phyloP scores from a whole-genome alignment of 1,140 invertebrate genomes.

The Antheraea pernyi region DNA sequence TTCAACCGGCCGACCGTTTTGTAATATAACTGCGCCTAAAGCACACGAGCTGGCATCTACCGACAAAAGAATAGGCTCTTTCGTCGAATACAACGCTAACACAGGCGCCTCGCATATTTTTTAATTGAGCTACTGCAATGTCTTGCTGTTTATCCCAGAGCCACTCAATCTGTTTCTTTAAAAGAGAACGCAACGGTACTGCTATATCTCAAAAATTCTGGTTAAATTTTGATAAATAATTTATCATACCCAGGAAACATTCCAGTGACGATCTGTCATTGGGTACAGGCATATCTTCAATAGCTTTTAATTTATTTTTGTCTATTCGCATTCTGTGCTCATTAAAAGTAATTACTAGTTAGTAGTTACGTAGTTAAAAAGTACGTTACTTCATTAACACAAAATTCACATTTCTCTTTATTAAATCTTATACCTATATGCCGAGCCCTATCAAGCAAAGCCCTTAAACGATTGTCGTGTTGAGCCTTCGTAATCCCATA shows the following conservation, averaged over 20 bases:
- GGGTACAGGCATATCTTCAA: conserved; percentile 25
- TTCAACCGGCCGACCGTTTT: conserved; percentile 40
- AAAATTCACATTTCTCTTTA: too few relatives aligned
- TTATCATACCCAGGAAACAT: conserved; percentile 62
- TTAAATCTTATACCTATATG: too few relatives aligned
- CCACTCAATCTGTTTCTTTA: conserved; percentile 54
- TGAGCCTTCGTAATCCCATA: background rate
- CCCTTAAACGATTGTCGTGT: conserved; percentile 8
- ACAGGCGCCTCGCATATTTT: conserved; percentile 38
- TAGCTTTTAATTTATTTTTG: conserved; percentile 9
- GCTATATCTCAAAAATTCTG: conserved; percentile 52
- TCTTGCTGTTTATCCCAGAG: conserved; percentile 42
- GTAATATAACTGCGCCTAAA: conserved; percentile 40
- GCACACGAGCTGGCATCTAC: conserved; percentile 40
- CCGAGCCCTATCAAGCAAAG: conserved; percentile 2
- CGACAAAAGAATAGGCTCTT: conserved; percentile 25
- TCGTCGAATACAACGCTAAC: conserved; percentile 29
- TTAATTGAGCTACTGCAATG: conserved; percentile 38
- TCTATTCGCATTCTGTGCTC: conserved; percentile 7
- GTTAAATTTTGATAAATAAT: conserved; percentile 41
- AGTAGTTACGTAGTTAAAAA: too few relatives aligned
- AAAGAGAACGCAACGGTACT: conserved; percentile 17
- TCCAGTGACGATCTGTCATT: conserved; percentile 53
- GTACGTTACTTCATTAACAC: too few relatives aligned
- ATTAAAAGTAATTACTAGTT: too few relatives aligned